Evolutionary conservation across 2,797 vertebrate species (phyloP), one percentile per base, ranked within the genome.

Genomic region (Arnoldichthys spilopterus): DNA sequence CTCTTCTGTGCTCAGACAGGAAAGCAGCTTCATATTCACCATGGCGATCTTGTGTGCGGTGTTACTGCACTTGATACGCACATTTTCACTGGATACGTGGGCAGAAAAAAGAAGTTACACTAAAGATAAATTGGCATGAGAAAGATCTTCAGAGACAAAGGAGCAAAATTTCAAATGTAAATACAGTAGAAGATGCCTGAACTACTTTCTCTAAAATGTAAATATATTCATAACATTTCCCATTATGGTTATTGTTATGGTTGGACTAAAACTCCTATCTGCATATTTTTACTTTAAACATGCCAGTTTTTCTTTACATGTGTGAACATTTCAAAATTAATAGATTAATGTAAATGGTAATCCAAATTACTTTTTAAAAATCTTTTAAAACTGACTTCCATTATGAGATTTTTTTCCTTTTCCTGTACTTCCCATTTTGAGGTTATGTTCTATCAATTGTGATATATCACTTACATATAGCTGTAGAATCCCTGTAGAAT

Each of bases 401-500:
- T 15, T 45, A 1, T 15, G 13, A 15, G 2, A 45, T 12, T 0
- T 45, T 45, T 45, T 45, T 45, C 43, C 4, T 45, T 12, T 2
- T 45, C 43, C 11, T 12, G 43, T 45, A 6, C 9, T 11, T 45
- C 11, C 43, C 43, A 45, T 12, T 11, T 45, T 12, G 12, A 45
- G 43, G 43, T 1, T 45, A 12, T 45, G 43, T 11, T 45, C 43
- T 11, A 12, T 45, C 43, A 8, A 9, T 37, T 5, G 9, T 15
- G 12, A 11, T 11, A 45, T 45, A 45, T 45, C 16, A 74, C 96
- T 96, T 88, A 98, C 98, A 94, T 90, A 66, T 95, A 91, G 92
- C 94, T 94, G 87, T 95, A 93, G 32, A 94, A 93, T 24, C 96
- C 97, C 49, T 94, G 93, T 3, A 95, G 90, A 51, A 96, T 91